Conservation (phyloP, 2,888 invertebrate genomes). For the Ectemnius cavifrons region DNA sequence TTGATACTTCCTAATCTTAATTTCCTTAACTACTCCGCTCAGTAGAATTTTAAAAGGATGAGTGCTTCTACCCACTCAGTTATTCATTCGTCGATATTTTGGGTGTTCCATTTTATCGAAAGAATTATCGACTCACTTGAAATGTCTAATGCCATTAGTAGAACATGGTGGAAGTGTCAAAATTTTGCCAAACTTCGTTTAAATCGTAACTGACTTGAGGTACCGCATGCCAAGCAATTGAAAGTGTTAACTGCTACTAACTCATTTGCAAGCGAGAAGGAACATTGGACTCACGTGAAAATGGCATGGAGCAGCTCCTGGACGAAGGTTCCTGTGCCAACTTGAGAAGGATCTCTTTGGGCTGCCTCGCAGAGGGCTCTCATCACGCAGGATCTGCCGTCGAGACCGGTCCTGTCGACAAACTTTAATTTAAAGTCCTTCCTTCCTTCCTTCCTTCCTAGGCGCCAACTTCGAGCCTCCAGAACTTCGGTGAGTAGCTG, state of each 20-base stretch:
- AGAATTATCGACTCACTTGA: background rate
- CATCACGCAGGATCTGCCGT: constrained; percentile 85
- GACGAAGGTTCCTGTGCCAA: constrained; percentile 71
- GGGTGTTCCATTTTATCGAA: background rate
- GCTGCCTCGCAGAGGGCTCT: constrained; percentile 87
- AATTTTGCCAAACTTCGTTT: no score
- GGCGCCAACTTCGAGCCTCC: background rate
- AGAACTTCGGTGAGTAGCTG: constrained; percentile 14
- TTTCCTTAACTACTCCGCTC: no score
- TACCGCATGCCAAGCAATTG: no score
- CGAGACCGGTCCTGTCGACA: constrained; percentile 84
- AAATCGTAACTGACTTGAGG: no score
- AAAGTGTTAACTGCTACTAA: background rate
- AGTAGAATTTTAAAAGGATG: no score
- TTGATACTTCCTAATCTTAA: no score
- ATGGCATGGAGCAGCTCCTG: constrained; percentile 74
- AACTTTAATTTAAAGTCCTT: constrained; percentile 58
- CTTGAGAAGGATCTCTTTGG: constrained; percentile 76
- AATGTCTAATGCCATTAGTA: no score
- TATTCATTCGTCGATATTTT: background rate
- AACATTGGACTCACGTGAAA: constrained; percentile 70
- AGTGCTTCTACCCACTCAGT: no score
- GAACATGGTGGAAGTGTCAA: no score
- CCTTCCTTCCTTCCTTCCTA: background rate
- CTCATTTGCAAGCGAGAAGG: background rate